Base-by-base conservation (phyloP, 2,888 invertebrate species). In the Callosobruchus maculatus region DNA sequence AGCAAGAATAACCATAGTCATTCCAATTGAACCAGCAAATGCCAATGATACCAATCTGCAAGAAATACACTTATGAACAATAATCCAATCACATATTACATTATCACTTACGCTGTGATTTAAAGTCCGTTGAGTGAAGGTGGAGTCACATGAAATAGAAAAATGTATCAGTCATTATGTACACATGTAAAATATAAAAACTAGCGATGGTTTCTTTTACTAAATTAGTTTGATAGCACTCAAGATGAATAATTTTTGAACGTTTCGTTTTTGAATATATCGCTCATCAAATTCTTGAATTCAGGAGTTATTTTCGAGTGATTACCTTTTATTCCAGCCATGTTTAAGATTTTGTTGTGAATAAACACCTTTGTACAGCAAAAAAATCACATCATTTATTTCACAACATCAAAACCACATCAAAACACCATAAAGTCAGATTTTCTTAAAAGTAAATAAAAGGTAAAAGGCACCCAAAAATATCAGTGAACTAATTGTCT, bases 1-100 rank as follows among this genome's bases (percentile, higher is more conserved):
- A 73, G 97, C 98, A 82, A 99, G 88, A 85, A 99, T 97, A 78
- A 99, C 93, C 85, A 99, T 93, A 74, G 98, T 98, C 93, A 99
- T 96, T 78, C 99, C 99, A 88, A 98, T 93, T 9, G 97, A 97
- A 75, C 97, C 97, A 79, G 95, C 92, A 89, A 98, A 97, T 73
- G 98, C 98, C 86, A 98, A 89, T 68, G 93, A 92, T 82, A 98
- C 93, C 86, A 95, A 89, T 83, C 94, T 95, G 88, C 49, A 49
- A 49, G 49, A 7, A 49, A 49, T 49, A 49, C n/a, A 49, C 49
- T 49, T 49, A 49, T 49, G 4, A 49, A 1, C 13, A 49, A 18
- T 3, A 49, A 49, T 13, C 7, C 13, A 49, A 7, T 49, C 7
- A 13, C 7, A 13, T 49, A 13, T 49, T 1, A 49, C 13, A 13